These are phyloP conservation scores for Melanostigma gelatinosum DNA, from an alignment of 2,113 vertebrate genomes.

Conservation along the genomic window DNA sequence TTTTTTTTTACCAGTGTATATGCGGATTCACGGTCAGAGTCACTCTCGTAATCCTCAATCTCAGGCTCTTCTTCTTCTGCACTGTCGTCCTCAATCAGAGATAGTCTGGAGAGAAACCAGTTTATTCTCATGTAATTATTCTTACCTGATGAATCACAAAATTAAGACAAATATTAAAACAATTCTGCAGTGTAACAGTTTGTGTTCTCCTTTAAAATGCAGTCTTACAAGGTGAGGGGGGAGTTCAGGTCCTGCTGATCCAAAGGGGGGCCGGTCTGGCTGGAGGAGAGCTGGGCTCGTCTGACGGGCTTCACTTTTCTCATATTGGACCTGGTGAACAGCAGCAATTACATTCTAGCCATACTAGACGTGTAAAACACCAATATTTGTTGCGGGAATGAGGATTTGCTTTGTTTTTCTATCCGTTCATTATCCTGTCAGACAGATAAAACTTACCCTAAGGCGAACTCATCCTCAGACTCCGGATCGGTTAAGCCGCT, in stretches of 20 bases:
- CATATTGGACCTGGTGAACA: slow-evolving; percentile 55
- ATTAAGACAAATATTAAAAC: neutral
- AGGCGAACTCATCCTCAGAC: slow-evolving; percentile 76
- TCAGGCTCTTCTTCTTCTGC: slow-evolving; percentile 59
- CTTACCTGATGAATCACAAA: neutral
- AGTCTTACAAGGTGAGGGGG: slow-evolving; percentile 72
- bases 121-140: neutral
- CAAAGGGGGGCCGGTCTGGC: neutral
- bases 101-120: slow-evolving; percentile 62
- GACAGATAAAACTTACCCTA: slow-evolving; percentile 66
- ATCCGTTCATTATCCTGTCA: neutral
- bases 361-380: neutral
- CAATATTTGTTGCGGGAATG: neutral
- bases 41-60: slow-evolving; percentile 71
- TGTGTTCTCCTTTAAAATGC: neutral
- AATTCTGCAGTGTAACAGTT: neutral
- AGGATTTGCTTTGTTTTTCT: neutral
- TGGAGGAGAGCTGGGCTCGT: slow-evolving; percentile 3
- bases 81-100: slow-evolving; percentile 72
- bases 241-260: slow-evolving; percentile 62
- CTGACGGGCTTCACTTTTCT: slow-evolving; percentile 43
- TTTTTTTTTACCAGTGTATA: slow-evolving; percentile 72
- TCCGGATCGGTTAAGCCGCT: slow-evolving; percentile 37
- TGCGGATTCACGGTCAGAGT: slow-evolving; percentile 41
- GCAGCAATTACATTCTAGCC: neutral